These are phyloP conservation scores for Diachasmimorpha longicaudata DNA, from an alignment of 1,140 invertebrate genomes.

Conservation along the genomic window DNA sequence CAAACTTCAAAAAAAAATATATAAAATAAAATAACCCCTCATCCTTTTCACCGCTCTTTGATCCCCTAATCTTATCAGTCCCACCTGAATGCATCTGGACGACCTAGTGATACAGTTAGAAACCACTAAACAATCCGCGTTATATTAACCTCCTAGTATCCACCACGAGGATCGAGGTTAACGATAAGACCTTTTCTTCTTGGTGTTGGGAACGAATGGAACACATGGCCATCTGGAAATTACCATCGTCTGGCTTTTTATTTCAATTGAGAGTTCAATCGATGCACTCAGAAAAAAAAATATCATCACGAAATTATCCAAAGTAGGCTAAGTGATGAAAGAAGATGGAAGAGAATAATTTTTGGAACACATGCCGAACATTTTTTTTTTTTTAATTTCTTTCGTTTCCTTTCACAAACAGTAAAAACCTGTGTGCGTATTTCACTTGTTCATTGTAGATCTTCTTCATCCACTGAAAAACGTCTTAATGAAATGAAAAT, in stretches of 20 bases:
- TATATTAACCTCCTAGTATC: constrained; percentile 39
- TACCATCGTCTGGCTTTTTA: background rate
- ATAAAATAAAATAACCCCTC: background rate
- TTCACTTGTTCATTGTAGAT: too few relatives aligned
- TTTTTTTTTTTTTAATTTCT: too few relatives aligned
- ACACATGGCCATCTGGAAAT: constrained; percentile 21
- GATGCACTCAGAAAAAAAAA: background rate
- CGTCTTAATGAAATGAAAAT: too few relatives aligned
- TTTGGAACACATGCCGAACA: background rate
- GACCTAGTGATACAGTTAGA: constrained; percentile 47
- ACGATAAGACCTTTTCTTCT: constrained; percentile 41
- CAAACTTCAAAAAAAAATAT: background rate
- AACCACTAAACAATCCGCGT: constrained; percentile 25
- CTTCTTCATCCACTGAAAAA: too few relatives aligned
- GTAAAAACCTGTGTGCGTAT: too few relatives aligned
- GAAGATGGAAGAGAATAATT: background rate
- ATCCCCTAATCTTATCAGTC: constrained; percentile 25
- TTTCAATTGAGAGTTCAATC: background rate
- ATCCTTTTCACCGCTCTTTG: background rate
- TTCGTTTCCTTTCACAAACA: too few relatives aligned
- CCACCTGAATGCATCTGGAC: constrained; percentile 30
- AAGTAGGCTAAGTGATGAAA: background rate
- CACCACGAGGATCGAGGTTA: constrained; percentile 45
- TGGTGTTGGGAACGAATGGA: constrained; percentile 2
- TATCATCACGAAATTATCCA: background rate